These are phyloP conservation scores for Sphecodes monilicornis DNA, from an alignment of 2,888 invertebrate genomes.

Conservation along the genomic window DNA sequence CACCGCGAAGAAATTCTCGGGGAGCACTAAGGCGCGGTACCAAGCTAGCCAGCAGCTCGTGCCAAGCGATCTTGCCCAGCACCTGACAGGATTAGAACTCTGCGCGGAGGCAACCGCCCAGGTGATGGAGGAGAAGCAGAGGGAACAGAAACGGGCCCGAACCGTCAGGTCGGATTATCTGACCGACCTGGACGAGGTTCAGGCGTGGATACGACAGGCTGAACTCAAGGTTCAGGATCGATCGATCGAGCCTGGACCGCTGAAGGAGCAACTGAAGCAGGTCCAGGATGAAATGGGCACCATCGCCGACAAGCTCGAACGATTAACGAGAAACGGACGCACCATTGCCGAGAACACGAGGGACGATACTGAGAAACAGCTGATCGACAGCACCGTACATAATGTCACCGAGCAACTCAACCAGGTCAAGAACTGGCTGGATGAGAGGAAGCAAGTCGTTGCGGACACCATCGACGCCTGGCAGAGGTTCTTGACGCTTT, in stretches of 20 bases:
- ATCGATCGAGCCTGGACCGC: slow-evolving; percentile 90
- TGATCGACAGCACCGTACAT: slow-evolving; percentile 91
- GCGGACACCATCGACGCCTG: slow-evolving; percentile 95
- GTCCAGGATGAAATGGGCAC: slow-evolving; percentile 91
- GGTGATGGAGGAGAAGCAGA: slow-evolving; percentile 94
- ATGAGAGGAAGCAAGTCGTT: slow-evolving; percentile 93
- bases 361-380: slow-evolving; percentile 91
- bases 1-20: slow-evolving; percentile 80
- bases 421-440: slow-evolving; percentile 91
- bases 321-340: slow-evolving; percentile 91
- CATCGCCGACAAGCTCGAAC: slow-evolving; percentile 91
- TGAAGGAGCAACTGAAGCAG: slow-evolving; percentile 91
- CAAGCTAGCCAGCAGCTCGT: slow-evolving; percentile 84
- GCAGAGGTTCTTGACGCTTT: slow-evolving; percentile 93
- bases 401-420: slow-evolving; percentile 92
- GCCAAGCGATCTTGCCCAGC: slow-evolving; percentile 91
- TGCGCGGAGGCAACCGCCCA: slow-evolving; percentile 91
- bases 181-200: slow-evolving; percentile 92
- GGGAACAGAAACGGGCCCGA: slow-evolving; percentile 94
- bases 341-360: slow-evolving; percentile 92
- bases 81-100: slow-evolving; percentile 93
- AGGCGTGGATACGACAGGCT: slow-evolving; percentile 93
- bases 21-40: slow-evolving; percentile 84
- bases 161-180: slow-evolving; percentile 93
- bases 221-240: slow-evolving; percentile 94